Evolutionary conservation across 1,140 invertebrate species (phyloP).

Genomic region (Drosophila murphyi): DNA sequence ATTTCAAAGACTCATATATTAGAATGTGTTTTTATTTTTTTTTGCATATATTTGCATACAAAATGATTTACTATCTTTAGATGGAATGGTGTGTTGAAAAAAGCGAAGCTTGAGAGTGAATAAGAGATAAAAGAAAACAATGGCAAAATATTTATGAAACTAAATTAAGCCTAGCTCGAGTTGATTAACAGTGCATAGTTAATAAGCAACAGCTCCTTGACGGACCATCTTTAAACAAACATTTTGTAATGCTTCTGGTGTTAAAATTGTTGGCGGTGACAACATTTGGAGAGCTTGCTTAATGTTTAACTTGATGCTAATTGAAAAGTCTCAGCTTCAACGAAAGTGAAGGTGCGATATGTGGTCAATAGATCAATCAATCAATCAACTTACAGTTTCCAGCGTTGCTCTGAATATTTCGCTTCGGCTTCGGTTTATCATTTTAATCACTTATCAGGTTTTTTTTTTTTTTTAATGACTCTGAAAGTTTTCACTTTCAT

Average conservation of each 20-base stretch:
- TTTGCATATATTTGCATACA: no score
- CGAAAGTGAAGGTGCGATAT: slow-evolving; percentile 26
- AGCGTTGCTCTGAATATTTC: slow-evolving; percentile 23
- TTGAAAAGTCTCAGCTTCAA: slow-evolving; percentile 27
- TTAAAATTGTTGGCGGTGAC: slow-evolving; percentile 5
- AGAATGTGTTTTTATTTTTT: no score
- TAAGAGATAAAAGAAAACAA: no score
- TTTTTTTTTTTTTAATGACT: neutral
- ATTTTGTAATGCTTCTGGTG: slow-evolving; percentile 5
- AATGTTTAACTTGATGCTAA: slow-evolving; percentile 35
- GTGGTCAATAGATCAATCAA: slow-evolving; percentile 18
- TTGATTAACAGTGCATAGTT: slow-evolving; percentile 15
- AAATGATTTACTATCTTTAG: no score
- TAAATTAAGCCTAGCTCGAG: neutral
- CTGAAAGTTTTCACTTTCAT: slow-evolving; percentile 48
- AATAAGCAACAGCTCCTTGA: slow-evolving; percentile 23
- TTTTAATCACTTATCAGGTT: slow-evolving; percentile 1
- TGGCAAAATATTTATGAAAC: neutral
- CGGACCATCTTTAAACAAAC: neutral
- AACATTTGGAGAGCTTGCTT: slow-evolving; percentile 25
- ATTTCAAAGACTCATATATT: no score
- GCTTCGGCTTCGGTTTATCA: slow-evolving; percentile 16
- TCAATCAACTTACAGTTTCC: slow-evolving; percentile 29
- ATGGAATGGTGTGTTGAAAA: no score
- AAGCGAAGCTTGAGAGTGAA: no score